These are phyloP conservation scores for Pipra filicauda DNA, from an alignment of 2,113 vertebrate species.

Conservation along the genomic window DNA sequence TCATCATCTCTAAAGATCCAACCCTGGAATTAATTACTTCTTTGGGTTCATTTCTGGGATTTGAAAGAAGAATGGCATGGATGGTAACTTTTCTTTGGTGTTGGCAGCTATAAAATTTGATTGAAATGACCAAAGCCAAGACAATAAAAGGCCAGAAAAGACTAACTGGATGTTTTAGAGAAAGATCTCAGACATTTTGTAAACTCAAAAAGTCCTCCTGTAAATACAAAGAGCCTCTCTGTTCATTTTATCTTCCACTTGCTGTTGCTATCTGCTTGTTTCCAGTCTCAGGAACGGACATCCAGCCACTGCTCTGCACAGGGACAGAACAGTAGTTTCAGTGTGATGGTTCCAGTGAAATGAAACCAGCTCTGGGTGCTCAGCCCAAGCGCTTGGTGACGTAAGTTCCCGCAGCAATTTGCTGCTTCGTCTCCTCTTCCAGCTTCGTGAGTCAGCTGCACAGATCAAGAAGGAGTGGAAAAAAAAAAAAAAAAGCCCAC, in stretches of 20 bases:
- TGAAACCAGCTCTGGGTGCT: constrained; percentile 37
- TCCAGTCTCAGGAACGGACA: not conserved
- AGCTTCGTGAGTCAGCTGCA: constrained; percentile 60
- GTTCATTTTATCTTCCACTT: not conserved
- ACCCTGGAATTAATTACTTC: not conserved
- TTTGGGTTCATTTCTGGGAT: not conserved
- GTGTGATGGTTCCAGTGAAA: constrained; percentile 49
- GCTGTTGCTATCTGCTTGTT: constrained; percentile 15
- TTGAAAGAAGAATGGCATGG: not conserved
- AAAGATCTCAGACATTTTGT: not conserved
- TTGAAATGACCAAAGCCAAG: constrained; percentile 10
- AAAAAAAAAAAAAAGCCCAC: not conserved
- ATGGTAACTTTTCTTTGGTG: not conserved
- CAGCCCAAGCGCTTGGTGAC: constrained; percentile 32
- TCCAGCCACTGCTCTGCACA: not conserved
- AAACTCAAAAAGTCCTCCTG: constrained; percentile 1
- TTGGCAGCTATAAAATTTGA: not conserved
- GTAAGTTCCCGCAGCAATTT: constrained; percentile 63
- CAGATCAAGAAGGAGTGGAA: constrained; percentile 25
- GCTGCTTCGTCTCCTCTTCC: constrained; percentile 44
- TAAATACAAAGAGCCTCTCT: constrained; percentile 10
- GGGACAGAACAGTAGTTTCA: constrained; percentile 38
- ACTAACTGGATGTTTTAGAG: not conserved
- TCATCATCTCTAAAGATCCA: not conserved
- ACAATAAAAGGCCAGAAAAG: not conserved